Base-by-base conservation (phyloP, 2,888 invertebrate species). In the Barypeithes pellucidus region DNA sequence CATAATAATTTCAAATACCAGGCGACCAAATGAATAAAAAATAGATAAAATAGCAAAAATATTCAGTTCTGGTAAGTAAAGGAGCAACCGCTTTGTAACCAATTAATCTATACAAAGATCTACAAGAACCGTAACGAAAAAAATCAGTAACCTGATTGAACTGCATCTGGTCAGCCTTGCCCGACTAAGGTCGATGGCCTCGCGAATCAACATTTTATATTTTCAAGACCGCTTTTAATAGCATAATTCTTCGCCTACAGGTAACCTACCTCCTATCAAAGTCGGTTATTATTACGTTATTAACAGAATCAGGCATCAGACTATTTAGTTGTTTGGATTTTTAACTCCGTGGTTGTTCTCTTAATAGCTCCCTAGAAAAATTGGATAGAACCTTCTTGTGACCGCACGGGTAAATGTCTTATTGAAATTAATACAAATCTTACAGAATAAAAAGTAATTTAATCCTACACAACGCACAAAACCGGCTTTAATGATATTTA, bases 111-210 rank as follows among this genome's bases (percentile, higher is more conserved):
- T n/a, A 47, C 29, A 29, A 29, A 5, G 29, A 29, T 29, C 29
- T 65, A 36, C 66, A 54, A 43, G 66, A 54, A 66, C 52, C 29
- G 66, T 54, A 66, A 43, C 52, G 57, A 60, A 69, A 70, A 72
- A 73, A 72, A 73, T 52, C 52, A 33, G 16, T 75, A 78, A 74
- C 78, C 69, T 74, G 60, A 71, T 67, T 75, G 77, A 78, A 76
- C 76, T 78, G 78, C 78, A 78, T 78, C 77, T 79, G 77, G 79
- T 76, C 75, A 76, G 70, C 78, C 79, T 79, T 80, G 77, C 73
- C 73, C 76, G 66, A 78, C 77, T 78, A 77, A 77, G 79, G 73
- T 79, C 79, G 76, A 67, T 59, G 71, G 33, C 57, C 67, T 57
- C 52, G 54, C 65, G 59, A 59, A 62, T 61, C 29, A 41, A 60